Percentiles rank a stretch among this genome's conserved stretches.
These are phyloP conservation scores for Aurelia sp. DNA, from an alignment of 30 jellyfish, hydroid and myxozoan genomes.

Conservation along the genomic window DNA sequence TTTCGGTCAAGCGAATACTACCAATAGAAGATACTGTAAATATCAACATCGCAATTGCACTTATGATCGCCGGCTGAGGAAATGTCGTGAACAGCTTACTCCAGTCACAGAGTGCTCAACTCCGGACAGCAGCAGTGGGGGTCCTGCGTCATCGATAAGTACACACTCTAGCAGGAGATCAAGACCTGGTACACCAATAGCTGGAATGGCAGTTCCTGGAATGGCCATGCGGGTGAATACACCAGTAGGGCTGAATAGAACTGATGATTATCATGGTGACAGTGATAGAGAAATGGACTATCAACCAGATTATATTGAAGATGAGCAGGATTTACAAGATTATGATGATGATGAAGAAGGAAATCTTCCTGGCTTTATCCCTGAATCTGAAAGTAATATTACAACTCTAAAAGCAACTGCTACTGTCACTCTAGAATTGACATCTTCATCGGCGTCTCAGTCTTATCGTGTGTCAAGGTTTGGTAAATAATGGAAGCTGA, in stretches of 20 bases:
- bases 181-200: constrained; percentile 82
- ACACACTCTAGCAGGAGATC: constrained; percentile 31
- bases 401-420: constrained; percentile 78
- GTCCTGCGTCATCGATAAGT: constrained; percentile 35
- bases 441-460: constrained; percentile 62
- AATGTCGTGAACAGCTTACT: constrained; percentile 65
- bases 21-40: constrained; percentile 37
- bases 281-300: background rate
- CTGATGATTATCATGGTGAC: constrained; percentile 8
- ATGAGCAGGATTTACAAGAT: too few relatives aligned
- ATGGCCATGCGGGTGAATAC: constrained; percentile 29
- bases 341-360: constrained; percentile 17
- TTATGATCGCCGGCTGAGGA: constrained; percentile 57
- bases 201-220: constrained; percentile 51
- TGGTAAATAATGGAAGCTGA: background rate
- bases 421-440: constrained; percentile 72
- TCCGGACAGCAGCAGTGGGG: constrained; percentile 71
- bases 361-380: constrained; percentile 38
- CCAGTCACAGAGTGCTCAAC: constrained; percentile 80
- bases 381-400: constrained; percentile 45
- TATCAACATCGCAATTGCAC: constrained; percentile 54
- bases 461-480: constrained; percentile 55
- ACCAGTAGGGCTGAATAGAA: constrained; percentile 17
- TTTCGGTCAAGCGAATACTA: constrained; percentile 10
- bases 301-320: too few relatives aligned